These are phyloP conservation scores for Maniola jurtina DNA, from an alignment of 1,140 invertebrate species.

Conservation along the genomic window DNA sequence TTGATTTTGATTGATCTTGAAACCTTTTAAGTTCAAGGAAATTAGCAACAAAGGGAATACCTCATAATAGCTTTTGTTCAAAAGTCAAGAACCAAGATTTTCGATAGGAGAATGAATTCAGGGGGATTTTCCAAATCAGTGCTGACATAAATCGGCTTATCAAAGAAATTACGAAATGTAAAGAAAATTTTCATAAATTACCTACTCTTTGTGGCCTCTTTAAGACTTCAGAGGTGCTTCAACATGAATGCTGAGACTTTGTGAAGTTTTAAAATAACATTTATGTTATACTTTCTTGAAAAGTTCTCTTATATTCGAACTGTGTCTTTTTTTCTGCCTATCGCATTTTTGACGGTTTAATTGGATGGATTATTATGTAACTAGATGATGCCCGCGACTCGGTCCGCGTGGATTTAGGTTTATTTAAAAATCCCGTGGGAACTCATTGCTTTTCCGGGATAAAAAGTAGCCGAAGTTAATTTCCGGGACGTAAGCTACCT, in stretches of 20 bases:
- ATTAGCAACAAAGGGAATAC: background rate
- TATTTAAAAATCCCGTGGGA: no score
- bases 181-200: slow-evolving; percentile 1
- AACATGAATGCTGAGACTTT: background rate
- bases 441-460: no score
- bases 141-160: slow-evolving; percentile 2
- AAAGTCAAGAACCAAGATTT: background rate
- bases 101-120: background rate
- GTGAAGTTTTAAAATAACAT: no score
- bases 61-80: background rate
- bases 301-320: no score
- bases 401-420: no score
- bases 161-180: background rate
- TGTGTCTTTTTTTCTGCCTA: no score
- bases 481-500: no score
- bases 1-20: background rate
- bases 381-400: no score
- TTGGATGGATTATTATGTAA: no score
- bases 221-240: background rate
- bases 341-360: no score
- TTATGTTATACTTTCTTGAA: no score
- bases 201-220: background rate
- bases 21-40: slow-evolving; percentile 2
- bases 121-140: background rate
- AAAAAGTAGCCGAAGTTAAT: no score